Percentiles rank a stretch among this genome's conserved stretches.
These are phyloP conservation scores for Hyposmocoma kahamanoa DNA, from an alignment of 1,140 invertebrate species.

Conservation along the genomic window DNA sequence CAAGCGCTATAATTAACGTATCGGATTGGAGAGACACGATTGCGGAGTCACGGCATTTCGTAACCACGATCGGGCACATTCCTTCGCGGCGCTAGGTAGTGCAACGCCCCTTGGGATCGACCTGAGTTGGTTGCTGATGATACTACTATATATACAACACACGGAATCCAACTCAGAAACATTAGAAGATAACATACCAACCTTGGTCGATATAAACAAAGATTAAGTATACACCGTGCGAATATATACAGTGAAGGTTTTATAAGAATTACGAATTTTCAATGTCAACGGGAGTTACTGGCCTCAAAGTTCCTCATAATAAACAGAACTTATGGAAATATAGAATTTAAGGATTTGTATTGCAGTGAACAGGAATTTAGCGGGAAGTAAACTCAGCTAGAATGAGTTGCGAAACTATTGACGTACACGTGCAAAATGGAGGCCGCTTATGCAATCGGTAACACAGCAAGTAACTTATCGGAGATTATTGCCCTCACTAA, in stretches of 20 bases:
- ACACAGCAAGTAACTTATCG: slow-evolving; percentile 44
- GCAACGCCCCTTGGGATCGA: slow-evolving; percentile 57
- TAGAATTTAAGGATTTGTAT: background rate
- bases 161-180: background rate
- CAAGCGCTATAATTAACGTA: slow-evolving; percentile 34
- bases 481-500: slow-evolving; percentile 55
- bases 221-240: too few relatives aligned
- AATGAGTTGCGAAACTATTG: slow-evolving; percentile 39
- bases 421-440: slow-evolving; percentile 50
- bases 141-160: slow-evolving; percentile 9
- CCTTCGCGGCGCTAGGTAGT: slow-evolving; percentile 41
- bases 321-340: too few relatives aligned
- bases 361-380: too few relatives aligned
- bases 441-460: slow-evolving; percentile 45
- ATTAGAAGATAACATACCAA: background rate
- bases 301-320: too few relatives aligned
- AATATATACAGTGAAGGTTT: too few relatives aligned
- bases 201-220: too few relatives aligned
- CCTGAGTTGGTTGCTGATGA: slow-evolving; percentile 52
- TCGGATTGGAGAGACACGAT: slow-evolving; percentile 39
- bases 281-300: too few relatives aligned
- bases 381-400: slow-evolving; percentile 14
- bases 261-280: too few relatives aligned
- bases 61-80: slow-evolving; percentile 64
- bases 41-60: slow-evolving; percentile 59